Base-by-base conservation (phyloP, 2,888 invertebrate species). In the Willowsia nigromaculata region DNA sequence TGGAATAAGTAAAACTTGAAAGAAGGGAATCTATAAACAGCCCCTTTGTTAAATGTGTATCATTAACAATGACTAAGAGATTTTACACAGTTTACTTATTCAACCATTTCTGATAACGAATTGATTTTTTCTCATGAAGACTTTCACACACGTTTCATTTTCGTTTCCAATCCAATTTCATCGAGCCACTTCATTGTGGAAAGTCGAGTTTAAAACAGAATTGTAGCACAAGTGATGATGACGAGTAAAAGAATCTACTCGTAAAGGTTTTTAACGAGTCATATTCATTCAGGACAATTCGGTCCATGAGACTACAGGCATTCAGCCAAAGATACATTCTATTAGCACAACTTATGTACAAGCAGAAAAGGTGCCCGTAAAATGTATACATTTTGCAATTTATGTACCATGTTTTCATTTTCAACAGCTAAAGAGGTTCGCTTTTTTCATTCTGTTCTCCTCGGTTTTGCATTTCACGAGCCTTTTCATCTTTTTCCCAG, bases 61-160 rank as follows among this genome's bases (percentile, higher is more conserved):
- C n/a, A n/a, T n/a, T n/a, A n/a, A n/a, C n/a, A n/a, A n/a, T n/a
- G n/a, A n/a, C n/a, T n/a, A n/a, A n/a, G n/a, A n/a, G n/a, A n/a
- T n/a, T n/a, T n/a, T n/a, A n/a, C n/a, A n/a, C n/a, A n/a, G n/a
- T n/a, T n/a, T n/a, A n/a, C n/a, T n/a, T n/a, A n/a, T n/a, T n/a
- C n/a, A n/a, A n/a, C 11, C 37, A 18, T 27, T 50, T 74, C 50
- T 81, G 59, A 59, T 9, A 33, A 43, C 5, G 33, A 81, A 81
- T 81, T 62, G 62, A 81, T 81, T 81, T 59, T 81, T 59, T 25
- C 43, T 78, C 30, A 27, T 30, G n/a, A n/a, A n/a, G n/a, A 13
- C 30, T 62, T 30, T 56, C 37, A 4, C 47, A 50, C 50, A 40
- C 47, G 47, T 22, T 74, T 50, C 74, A 47, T 74, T 81, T 81